Percentiles rank a stretch among this genome's conserved stretches.
These are phyloP conservation scores for Machimus atricapillus DNA, from an alignment of 2,888 invertebrate species.

Conservation along the genomic window DNA sequence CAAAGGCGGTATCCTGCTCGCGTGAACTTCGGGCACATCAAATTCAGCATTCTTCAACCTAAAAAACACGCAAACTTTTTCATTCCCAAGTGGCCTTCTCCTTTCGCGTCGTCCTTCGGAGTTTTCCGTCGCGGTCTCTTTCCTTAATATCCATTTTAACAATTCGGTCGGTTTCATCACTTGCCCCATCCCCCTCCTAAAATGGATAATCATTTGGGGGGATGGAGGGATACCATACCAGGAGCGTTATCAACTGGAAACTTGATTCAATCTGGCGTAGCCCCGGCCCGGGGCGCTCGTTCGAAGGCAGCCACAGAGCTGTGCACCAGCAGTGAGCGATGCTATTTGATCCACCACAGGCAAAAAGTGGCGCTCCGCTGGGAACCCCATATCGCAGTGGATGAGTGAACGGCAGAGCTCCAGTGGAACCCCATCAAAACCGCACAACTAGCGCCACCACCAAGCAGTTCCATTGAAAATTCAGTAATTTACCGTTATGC, in stretches of 20 bases:
- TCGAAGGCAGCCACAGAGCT: not conserved
- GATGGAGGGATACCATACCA: not conserved
- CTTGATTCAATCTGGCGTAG: not conserved
- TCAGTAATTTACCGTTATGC: slow-evolving; percentile 35
- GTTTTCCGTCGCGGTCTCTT: not conserved
- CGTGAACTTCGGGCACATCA: not conserved
- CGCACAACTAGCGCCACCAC: slow-evolving; percentile 29
- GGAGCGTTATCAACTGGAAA: not conserved
- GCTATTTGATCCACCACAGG: slow-evolving; percentile 24
- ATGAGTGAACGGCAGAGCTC: slow-evolving; percentile 5
- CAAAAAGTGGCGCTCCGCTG: not conserved
- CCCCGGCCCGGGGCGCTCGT: not conserved
- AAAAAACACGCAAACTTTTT: not conserved
- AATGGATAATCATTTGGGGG: slow-evolving; percentile 15
- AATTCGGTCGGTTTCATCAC: slow-evolving; percentile 4
- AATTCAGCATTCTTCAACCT: not conserved
- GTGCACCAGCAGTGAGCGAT: not conserved
- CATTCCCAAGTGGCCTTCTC: not conserved
- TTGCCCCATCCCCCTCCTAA: not conserved
- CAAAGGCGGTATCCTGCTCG: not conserved
- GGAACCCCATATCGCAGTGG: not conserved
- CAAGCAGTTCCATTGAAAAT: slow-evolving; percentile 28
- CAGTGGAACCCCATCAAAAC: slow-evolving; percentile 25
- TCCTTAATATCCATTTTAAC: slow-evolving; percentile 15
- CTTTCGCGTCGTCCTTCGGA: not conserved